Conservation (phyloP, 2,797 vertebrate species). For the Sebastes elongatus region DNA sequence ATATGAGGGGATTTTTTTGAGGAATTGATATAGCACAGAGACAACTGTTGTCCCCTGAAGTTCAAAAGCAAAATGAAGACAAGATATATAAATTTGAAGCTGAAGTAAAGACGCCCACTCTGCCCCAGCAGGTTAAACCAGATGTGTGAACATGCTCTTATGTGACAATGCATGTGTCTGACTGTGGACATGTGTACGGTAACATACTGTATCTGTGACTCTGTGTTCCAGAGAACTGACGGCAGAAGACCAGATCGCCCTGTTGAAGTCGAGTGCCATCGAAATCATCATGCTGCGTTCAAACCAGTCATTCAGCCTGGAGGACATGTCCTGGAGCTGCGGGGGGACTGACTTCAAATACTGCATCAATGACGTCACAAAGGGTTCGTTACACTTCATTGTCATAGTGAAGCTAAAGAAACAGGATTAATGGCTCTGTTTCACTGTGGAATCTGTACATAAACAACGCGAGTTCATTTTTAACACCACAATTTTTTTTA, state of each 20-base stretch:
- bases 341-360: conserved; percentile 93
- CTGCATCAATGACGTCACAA: conserved; percentile 88
- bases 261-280: conserved; percentile 96
- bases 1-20: background rate
- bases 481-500: no score
- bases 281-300: conserved; percentile 99
- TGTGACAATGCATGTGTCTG: background rate
- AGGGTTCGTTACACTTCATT: conserved; percentile 79
- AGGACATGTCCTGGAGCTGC: conserved; percentile 97
- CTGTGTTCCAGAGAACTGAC: conserved; percentile 87
- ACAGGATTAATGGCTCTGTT: background rate
- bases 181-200: background rate
- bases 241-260: conserved; percentile 95
- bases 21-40: background rate
- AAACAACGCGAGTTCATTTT: background rate
- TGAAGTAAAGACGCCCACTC: background rate
- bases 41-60: background rate
- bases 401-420: background rate
- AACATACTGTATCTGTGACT: background rate
- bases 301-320: conserved; percentile 93
- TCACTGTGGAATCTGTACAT: background rate
- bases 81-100: background rate
- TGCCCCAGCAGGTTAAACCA: background rate
- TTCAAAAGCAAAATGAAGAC: background rate
- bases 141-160: background rate